phyloP scores from a whole-genome alignment of 2,113 vertebrate genomes.

The Neolamprologus caudopunctatus region DNA sequence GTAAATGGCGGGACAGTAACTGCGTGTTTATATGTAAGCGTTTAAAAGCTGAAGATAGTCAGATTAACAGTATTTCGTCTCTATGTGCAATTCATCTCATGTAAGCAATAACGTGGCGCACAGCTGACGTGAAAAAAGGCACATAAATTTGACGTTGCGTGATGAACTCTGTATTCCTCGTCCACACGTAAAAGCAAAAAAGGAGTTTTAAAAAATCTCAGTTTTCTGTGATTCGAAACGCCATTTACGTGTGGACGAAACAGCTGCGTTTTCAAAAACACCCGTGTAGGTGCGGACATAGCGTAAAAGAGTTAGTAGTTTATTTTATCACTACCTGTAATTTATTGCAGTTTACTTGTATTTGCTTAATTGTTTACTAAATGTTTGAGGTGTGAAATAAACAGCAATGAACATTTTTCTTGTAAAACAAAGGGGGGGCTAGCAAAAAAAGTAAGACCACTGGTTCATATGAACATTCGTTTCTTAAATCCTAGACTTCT shows the following conservation, averaged over 20 bases:
- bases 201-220: too few species aligned
- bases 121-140: too few species aligned
- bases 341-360: neutral
- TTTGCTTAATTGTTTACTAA: neutral
- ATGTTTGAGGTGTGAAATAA: neutral
- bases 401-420: fast-evolving
- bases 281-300: fast-evolving
- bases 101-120: too few species aligned
- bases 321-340: fast-evolving
- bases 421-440: neutral
- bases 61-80: too few species aligned
- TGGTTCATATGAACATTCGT: neutral
- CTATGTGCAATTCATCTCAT: too few species aligned
- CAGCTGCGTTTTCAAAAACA: fast-evolving
- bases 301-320: fast-evolving
- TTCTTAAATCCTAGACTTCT: neutral
- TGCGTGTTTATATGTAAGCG: too few species aligned
- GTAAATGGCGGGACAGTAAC: fast-evolving
- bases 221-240: fast-evolving
- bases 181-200: too few species aligned
- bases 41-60: fast-evolving
- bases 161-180: too few species aligned
- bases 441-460: fast-evolving
- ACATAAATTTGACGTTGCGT: too few species aligned
- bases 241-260: fast-evolving